phyloP scores from a whole-genome alignment of 2,797 vertebrate genomes.

The Florisuga fusca region DNA sequence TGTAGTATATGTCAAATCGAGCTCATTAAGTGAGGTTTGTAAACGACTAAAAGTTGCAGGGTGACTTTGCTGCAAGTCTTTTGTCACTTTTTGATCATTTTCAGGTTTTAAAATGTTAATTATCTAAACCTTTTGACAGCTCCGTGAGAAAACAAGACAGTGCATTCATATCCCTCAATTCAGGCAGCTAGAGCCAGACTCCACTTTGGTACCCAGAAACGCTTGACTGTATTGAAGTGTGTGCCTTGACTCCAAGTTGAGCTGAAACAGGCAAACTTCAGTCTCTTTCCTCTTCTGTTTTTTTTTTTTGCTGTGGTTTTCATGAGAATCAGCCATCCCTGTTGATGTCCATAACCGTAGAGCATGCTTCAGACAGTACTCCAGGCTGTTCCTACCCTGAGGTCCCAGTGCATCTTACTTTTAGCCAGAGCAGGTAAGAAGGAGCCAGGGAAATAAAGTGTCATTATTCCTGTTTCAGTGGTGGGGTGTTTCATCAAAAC shows the following conservation, averaged over 20 bases:
- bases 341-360: rapidly evolving
- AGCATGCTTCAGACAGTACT: background rate
- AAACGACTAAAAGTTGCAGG: background rate
- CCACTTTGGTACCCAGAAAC: rapidly evolving
- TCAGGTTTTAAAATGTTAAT: background rate
- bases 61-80: background rate
- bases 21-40: background rate
- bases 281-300: background rate
- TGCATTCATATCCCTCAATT: rapidly evolving
- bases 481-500: background rate
- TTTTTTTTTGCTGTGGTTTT: rapidly evolving
- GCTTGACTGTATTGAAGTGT: rapidly evolving
- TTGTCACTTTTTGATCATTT: background rate
- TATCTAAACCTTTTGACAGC: conserved; percentile 1
- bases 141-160: background rate
- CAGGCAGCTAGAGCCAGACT: background rate
- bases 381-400: background rate
- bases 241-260: background rate
- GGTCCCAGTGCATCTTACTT: background rate
- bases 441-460: background rate
- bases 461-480: background rate
- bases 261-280: background rate
- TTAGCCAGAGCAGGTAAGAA: background rate
- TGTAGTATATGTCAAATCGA: background rate
- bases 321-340: rapidly evolving